Percentiles rank a stretch among this genome's conserved stretches.
Conservation (phyloP, 2,113 vertebrate genomes). For the Apaloderma vittatum region DNA sequence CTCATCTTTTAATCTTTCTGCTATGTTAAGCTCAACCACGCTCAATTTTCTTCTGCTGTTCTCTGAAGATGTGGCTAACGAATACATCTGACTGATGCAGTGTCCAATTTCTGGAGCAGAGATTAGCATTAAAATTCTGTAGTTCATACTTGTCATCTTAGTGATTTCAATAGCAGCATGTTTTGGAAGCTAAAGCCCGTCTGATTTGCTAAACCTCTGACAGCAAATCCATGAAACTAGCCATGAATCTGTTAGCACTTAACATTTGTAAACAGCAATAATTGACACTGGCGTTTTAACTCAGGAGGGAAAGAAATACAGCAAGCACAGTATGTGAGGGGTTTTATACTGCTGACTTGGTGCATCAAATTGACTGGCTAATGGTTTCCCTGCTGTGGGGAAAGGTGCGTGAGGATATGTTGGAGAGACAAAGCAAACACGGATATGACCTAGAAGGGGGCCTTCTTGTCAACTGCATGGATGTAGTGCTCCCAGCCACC, state of each 20-base stretch:
- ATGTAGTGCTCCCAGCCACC: not conserved
- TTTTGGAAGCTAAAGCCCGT: constrained; percentile 28
- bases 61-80: not conserved
- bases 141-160: not conserved
- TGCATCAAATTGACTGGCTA: constrained; percentile 45
- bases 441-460: not conserved
- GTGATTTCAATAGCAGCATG: not conserved
- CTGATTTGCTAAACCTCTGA: constrained; percentile 38
- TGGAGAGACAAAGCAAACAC: not conserved
- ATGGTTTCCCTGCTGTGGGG: constrained; percentile 67
- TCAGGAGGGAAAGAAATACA: constrained; percentile 13
- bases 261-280: constrained; percentile 15
- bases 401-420: not conserved
- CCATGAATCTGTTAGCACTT: not conserved
- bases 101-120: constrained; percentile 16
- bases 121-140: constrained; percentile 26
- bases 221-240: constrained; percentile 52
- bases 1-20: constrained; percentile 16
- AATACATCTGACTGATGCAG: not conserved
- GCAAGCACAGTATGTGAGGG: not conserved
- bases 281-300: constrained; percentile 46
- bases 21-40: not conserved
- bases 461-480: not conserved
- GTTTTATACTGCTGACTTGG: constrained; percentile 8
- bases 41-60: not conserved